Percentiles rank a stretch among this genome's conserved stretches.
Conservation (phyloP, 2,113 vertebrate genomes). For the Euleptes europaea region DNA sequence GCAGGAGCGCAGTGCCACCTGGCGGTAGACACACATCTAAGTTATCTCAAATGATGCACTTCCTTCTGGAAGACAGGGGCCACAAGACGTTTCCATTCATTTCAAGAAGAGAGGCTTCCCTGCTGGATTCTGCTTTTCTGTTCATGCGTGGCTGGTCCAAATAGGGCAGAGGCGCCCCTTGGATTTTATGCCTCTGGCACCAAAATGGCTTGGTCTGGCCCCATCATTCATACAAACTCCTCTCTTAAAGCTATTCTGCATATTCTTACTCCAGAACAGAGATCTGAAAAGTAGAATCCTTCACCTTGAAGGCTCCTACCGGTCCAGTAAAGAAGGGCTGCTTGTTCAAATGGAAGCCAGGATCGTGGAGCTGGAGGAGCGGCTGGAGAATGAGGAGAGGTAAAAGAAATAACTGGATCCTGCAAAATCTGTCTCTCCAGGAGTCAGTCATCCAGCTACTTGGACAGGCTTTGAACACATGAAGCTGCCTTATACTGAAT, state of each 20-base stretch:
- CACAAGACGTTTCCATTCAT: not conserved
- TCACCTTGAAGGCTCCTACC: conserved; percentile 89
- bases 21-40: conserved; percentile 3
- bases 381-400: conserved; percentile 92
- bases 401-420: conserved; percentile 43
- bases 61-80: not conserved
- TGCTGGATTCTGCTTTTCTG: not conserved
- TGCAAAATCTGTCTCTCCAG: not conserved
- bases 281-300: conserved; percentile 90
- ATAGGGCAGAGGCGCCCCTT: not conserved
- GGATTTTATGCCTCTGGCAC: not conserved
- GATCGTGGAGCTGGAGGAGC: conserved; percentile 90
- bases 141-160: not conserved
- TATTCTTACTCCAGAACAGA: conserved; percentile 83
- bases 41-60: not conserved
- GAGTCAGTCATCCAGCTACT: not conserved
- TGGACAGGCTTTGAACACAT: too few relatives aligned
- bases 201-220: not conserved
- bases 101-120: not conserved
- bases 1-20: conserved; percentile 38
- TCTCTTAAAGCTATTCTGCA: not conserved
- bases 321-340: conserved; percentile 90
- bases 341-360: conserved; percentile 89
- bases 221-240: not conserved
- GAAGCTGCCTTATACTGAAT: too few relatives aligned